Evolutionary conservation across 2,797 vertebrate genomes (phyloP), one percentile per base, ranked within the genome.

Genomic region (Masticophis lateralis): DNA sequence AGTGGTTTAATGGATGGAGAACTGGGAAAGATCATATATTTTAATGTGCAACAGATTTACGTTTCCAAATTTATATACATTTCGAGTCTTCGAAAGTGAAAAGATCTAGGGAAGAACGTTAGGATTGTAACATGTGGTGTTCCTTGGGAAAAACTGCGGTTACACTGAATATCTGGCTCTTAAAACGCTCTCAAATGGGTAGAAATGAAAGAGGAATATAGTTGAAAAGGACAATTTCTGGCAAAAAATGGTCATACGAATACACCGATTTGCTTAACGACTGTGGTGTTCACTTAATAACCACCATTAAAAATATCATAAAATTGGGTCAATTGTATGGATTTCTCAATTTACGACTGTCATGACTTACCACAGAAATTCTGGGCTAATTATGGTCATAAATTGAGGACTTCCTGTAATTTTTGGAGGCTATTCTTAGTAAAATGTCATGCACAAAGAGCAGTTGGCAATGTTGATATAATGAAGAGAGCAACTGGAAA

Each of bases 31-130:
- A 88, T 90, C 28, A 43, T 4, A 37, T 53, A 13, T 57, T 92
- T 69, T 20, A 51, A 51, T 3, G 32, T 0, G 1, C 18, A 47
- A 1, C 37, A 94, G 83, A 93, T 95, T 94, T 96, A 90, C 88
- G 91, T 59, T n/a, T 47, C 90, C 16, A 14, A 69, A 87, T 94
- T 90, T 32, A 32, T 59, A 90, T 86, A 7, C 8, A 88, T 87
- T 43, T 10, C 1, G 5, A 28, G 8, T 61, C 22, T 94, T 92
- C 92, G 61, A 91, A 95, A 90, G 93, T 94, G 91, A 86, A 90
- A 95, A 93, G 79, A n/a, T 55, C 55, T 86, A 90, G 56, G 32
- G 74, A 91, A 90, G 92, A 91, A 1, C 20, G 94, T 96, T 93
- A 90, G 91, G 51, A 92, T 91, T 14, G 11, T 0, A n/a, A 5